Base-by-base conservation (phyloP, 1,140 invertebrate species). In the Propsilocerus akamusi region DNA sequence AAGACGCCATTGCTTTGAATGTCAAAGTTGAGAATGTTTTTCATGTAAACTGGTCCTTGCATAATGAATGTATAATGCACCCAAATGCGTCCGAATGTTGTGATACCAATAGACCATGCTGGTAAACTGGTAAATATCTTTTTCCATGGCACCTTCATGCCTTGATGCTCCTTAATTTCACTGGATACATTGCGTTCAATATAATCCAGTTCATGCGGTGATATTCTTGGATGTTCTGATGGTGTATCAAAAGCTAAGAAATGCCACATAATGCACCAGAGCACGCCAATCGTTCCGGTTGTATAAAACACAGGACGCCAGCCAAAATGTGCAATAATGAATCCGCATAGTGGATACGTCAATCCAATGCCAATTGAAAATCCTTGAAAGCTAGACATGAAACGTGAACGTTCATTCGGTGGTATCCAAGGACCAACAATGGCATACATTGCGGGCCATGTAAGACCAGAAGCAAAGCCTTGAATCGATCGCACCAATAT, bases 401-500 rank as follows among this genome's bases (percentile, higher is more conserved):
- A 80, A 50, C 78, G 68, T 25, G 78, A 85, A 47, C 83, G 72
- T 64, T 89, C 86, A 17, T 74, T 68, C 2, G 80, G 72, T 12
- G 86, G 86, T 50, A 86, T 84, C 86, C 86, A 90, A 55, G 80
- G 77, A n/a, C 82, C 80, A 55, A 87, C 81, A 32, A 87, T 72
- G 12, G 82, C 80, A 62, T 88, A 86, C 76, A 88, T 88, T 1
- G 84, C 80, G 25, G 86, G 86, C 77, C 85, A 90, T 3, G 84
- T 87, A 25, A 90, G 70, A 46, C 86, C 86, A 53, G 76, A 78
- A n/a, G 77, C 77, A 52, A 78, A 72, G 25, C 78, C 78, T 67
- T 81, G 78, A 32, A 78, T 68, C 56, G 74, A 80, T 23, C 80
- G 65, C 17, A 83, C 60, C 6, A 69, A 61, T 51, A 81, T 79